Percentiles rank a stretch among this genome's conserved stretches.
These are phyloP conservation scores for Ophion obscuratus DNA, from an alignment of 2,888 invertebrate species.

Conservation along the genomic window DNA sequence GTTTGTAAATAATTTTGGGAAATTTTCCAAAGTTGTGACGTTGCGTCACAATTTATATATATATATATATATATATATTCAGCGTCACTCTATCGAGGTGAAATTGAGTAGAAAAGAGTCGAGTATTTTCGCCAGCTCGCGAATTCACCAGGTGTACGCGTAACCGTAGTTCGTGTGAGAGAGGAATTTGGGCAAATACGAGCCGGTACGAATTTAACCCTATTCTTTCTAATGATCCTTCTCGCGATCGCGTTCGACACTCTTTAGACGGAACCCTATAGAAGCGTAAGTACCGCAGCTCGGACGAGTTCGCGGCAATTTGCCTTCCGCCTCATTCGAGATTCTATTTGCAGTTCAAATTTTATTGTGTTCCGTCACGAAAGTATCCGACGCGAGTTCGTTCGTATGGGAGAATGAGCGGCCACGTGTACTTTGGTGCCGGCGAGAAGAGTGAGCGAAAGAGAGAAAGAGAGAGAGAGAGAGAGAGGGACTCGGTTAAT, in stretches of 20 bases:
- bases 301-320: constrained; percentile 46
- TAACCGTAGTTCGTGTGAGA: constrained; percentile 52
- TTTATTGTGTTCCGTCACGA: constrained; percentile 81
- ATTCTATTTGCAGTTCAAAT: constrained; percentile 80
- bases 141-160: constrained; percentile 32
- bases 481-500: neutral
- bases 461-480: neutral
- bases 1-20: too few relatives aligned
- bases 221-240: constrained; percentile 57
- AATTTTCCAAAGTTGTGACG: too few relatives aligned
- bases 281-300: neutral
- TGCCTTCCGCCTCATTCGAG: constrained; percentile 65
- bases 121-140: constrained; percentile 7
- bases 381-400: constrained; percentile 67
- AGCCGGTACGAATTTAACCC: constrained; percentile 50
- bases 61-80: neutral
- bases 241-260: constrained; percentile 26
- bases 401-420: constrained; percentile 42
- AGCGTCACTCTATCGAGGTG: constrained; percentile 6
- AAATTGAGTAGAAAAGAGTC: constrained; percentile 29
- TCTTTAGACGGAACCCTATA: constrained; percentile 6
- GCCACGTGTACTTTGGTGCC: constrained; percentile 39
- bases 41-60: too few relatives aligned
- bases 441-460: neutral
- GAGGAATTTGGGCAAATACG: constrained; percentile 49